These are phyloP conservation scores for Apostichopus californicus DNA, from an alignment of 35 echinoderm and acorn worm species.

Conservation along the genomic window DNA sequence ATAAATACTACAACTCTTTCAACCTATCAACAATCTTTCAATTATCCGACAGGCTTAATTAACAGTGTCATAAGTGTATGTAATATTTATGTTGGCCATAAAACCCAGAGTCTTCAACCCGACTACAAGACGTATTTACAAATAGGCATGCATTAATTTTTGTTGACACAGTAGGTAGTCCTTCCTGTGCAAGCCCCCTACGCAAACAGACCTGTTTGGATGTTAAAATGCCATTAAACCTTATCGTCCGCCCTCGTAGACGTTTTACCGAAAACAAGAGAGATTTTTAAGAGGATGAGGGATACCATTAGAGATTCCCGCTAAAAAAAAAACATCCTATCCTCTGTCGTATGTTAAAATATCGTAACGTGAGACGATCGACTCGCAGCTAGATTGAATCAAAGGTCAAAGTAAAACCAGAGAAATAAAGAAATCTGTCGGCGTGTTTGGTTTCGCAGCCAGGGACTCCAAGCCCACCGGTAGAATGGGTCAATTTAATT, in stretches of 20 bases:
- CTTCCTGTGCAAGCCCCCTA: neutral
- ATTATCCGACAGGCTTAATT: no score
- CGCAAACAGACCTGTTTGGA: neutral
- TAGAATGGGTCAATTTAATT: no score
- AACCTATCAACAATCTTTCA: no score
- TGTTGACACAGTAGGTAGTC: neutral
- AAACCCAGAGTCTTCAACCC: neutral
- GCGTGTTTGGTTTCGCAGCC: neutral
- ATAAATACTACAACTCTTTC: no score
- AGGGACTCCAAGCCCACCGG: neutral
- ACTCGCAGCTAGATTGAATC: neutral
- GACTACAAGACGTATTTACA: neutral
- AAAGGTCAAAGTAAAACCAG: neutral
- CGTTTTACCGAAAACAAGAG: neutral
- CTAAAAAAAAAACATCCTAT: no score
- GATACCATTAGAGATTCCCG: neutral
- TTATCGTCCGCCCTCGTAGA: neutral
- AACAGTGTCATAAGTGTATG: no score
- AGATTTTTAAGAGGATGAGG: neutral
- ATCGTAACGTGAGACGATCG: neutral
- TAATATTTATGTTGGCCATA: no score
- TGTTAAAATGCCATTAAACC: neutral
- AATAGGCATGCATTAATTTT: neutral
- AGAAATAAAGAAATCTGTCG: neutral
- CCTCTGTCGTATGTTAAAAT: neutral